Base-by-base conservation (phyloP, 2,113 vertebrate genomes). In the Gobiocypris rarus region DNA sequence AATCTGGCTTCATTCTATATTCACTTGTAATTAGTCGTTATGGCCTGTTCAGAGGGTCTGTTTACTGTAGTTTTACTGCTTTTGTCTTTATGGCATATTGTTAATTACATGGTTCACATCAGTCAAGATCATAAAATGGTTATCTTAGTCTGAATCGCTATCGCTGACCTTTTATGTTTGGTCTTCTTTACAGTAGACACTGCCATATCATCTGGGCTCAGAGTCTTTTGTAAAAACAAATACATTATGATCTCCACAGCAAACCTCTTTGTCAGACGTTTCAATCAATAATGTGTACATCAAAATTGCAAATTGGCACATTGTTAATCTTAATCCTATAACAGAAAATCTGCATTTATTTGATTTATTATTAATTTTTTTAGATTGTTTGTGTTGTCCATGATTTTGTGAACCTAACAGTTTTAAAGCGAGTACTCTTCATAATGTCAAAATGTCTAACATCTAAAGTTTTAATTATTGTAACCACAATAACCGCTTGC, bases 111-210 rank as follows among this genome's bases (percentile, higher is more conserved):
- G 45, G 6, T 31, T 52, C 45, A 52, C 17, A 50, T 74, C 45
- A 50, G 7, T 28, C 7, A 50, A 19, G 71, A 52, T 75, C 8
- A 52, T 75, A 75, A 75, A 75, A 31, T 15, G n/a, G 14, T 50
- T 28, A 48, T 75, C 45, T 50, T 17, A 24, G 71, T 75, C 45
- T 52, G 45, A 3, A 75, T 75, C 71, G 52, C 45, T 71, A 75
- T 75, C 71, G 52, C 45, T 71, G 22, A 11, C 38, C 69, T 71
- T 71, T 24, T 43, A 13, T 71, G 69, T 71, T 69, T 38, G 34
- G 3, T 69, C 34, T 69, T 22, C 31, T 54, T 7, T 15, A 54
- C 15, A 54, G 15, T 19, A 22, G 31, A 65, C 63, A 65, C 28
- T 19, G 63, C 31, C 15, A 69, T 38, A 69, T 45, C 24, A 71